A percentile compares a stretch with the other conserved stretches of the same genome.
Evolutionary conservation across 2,113 vertebrate genomes (phyloP).

Genomic region (Sakesphorus luctuosus): DNA sequence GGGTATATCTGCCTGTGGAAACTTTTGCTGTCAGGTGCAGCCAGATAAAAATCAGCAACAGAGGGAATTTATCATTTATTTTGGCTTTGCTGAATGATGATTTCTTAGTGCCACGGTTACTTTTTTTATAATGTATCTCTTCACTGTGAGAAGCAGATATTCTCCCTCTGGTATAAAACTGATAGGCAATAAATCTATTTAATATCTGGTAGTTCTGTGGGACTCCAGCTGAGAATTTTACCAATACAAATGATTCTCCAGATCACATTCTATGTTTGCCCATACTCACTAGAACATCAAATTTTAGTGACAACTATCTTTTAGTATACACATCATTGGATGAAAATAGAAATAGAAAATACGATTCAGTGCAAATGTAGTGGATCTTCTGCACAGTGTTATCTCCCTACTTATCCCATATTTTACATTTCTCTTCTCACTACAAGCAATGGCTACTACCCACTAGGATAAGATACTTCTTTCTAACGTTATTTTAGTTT

Average conservation of each 20-base stretch:
- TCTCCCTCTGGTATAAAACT: constrained; percentile 67
- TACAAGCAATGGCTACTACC: background rate
- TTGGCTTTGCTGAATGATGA: constrained; percentile 48
- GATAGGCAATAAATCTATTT: constrained; percentile 72
- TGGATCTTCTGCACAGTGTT: background rate
- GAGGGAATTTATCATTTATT: constrained; percentile 60
- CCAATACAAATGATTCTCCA: constrained; percentile 52
- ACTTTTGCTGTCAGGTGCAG: constrained; percentile 32
- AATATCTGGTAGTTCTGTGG: constrained; percentile 61
- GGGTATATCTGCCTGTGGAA: background rate
- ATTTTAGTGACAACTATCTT: constrained; percentile 61
- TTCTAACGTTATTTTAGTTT: background rate
- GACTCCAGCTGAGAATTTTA: constrained; percentile 56
- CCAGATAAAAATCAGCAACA: constrained; percentile 44
- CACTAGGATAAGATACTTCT: background rate
- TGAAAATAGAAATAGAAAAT: constrained; percentile 4
- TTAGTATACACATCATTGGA: constrained; percentile 24
- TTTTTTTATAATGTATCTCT: constrained; percentile 61
- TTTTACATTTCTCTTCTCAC: background rate
- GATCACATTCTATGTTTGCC: constrained; percentile 57
- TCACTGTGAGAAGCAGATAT: constrained; percentile 49
- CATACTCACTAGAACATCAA: constrained; percentile 41
- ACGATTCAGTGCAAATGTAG: background rate
- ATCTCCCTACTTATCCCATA: background rate
- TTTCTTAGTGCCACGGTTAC: constrained; percentile 43